A percentile compares a stretch with the other conserved stretches of the same genome.
These are phyloP conservation scores for Netelia virgata DNA, from an alignment of 2,888 invertebrate species.

Conservation along the genomic window DNA sequence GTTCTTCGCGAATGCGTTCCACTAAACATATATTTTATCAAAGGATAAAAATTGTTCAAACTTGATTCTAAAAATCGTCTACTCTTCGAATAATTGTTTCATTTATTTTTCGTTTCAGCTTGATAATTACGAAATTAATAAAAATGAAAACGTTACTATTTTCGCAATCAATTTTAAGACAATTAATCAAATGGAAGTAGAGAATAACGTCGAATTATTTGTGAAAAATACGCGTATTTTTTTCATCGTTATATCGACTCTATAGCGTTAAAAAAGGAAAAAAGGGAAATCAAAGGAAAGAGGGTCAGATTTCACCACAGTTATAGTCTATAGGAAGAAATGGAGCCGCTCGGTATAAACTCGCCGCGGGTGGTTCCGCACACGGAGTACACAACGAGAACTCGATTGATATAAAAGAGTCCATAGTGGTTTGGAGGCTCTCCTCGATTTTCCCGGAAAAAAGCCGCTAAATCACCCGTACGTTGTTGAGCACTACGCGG, in stretches of 20 bases:
- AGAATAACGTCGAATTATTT: no score
- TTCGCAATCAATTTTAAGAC: no score
- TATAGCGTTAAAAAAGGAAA: not conserved
- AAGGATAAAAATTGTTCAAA: no score
- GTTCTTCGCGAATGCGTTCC: not conserved
- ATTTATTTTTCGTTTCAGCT: no score
- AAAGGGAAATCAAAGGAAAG: not conserved
- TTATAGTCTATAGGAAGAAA: constrained; percentile 50
- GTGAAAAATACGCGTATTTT: not conserved
- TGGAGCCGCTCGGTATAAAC: constrained; percentile 47
- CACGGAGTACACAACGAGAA: constrained; percentile 63
- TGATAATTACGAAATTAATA: no score
- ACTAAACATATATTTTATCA: not conserved
- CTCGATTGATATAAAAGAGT: constrained; percentile 83
- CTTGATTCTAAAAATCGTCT: no score
- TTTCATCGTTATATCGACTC: not conserved
- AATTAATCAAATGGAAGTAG: no score
- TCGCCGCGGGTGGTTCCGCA: constrained; percentile 47
- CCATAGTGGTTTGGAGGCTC: constrained; percentile 72
- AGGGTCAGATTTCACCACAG: constrained; percentile 56
- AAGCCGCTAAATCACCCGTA: constrained; percentile 82
- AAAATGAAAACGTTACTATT: no score
- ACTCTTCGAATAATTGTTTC: no score
- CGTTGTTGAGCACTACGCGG: constrained; percentile 42
- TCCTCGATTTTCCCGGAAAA: constrained; percentile 76